Evolutionary conservation across 2,113 vertebrate species (phyloP).

Genomic region (Dicerorhinus sumatrensis): DNA sequence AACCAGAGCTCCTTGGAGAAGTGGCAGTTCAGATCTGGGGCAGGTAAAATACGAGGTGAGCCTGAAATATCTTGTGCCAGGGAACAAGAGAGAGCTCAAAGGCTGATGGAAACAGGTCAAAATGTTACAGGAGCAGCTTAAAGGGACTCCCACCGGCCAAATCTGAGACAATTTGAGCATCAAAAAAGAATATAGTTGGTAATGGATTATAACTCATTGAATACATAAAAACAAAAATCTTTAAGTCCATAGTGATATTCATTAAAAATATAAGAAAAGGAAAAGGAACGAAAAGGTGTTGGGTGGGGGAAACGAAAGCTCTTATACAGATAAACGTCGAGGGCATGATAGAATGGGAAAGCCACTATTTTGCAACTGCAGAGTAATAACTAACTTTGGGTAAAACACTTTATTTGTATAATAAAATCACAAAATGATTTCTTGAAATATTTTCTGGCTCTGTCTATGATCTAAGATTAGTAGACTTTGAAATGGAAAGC

Average conservation of each 20-base stretch:
- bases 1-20: not conserved
- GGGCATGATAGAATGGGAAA: not conserved
- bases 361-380: not conserved
- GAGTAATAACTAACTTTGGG: not conserved
- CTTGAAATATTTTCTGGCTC: not conserved
- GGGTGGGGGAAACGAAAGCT: not conserved
- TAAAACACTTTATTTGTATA: not conserved
- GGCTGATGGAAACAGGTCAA: not conserved
- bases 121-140: not conserved
- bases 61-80: not conserved
- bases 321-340: conserved; percentile 17
- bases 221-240: conserved; percentile 29
- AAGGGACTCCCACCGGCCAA: not conserved
- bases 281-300: not conserved
- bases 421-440: not conserved
- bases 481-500: conserved; percentile 23
- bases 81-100: conserved; percentile 39
- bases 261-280: not conserved
- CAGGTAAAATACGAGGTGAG: not conserved
- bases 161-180: not conserved
- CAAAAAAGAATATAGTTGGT: not conserved
- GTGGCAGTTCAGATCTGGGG: not conserved
- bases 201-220: not conserved
- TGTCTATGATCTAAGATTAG: not conserved
- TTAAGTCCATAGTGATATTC: not conserved